phyloP scores from a whole-genome alignment of 2,113 vertebrate species.

The Echinops telfairi region DNA sequence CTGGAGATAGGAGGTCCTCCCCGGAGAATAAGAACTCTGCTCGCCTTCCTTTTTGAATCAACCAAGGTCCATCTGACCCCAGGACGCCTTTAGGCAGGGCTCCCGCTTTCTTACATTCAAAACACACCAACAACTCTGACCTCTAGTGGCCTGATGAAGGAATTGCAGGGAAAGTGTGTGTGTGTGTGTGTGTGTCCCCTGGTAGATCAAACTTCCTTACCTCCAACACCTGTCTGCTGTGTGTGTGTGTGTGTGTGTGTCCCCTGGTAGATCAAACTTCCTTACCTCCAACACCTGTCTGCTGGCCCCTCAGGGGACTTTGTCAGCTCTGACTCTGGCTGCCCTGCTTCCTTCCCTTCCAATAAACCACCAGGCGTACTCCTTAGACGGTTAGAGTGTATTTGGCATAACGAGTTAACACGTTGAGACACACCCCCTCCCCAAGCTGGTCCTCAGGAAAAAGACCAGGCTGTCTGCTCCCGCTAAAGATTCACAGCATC shows the following conservation, averaged over 20 bases:
- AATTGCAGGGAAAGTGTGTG: background rate
- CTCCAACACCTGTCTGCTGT: background rate
- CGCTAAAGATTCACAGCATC: too few relatives aligned
- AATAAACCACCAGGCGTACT: background rate
- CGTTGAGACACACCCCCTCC: too few relatives aligned
- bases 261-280: background rate
- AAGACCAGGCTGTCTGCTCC: too few relatives aligned
- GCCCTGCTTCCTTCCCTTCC: background rate
- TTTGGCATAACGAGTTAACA: background rate
- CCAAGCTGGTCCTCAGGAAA: too few relatives aligned
- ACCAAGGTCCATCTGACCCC: background rate
- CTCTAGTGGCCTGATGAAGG: background rate
- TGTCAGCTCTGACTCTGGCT: too few relatives aligned
- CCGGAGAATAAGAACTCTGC: accelerated
- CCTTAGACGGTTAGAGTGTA: background rate
- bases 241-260: too few relatives aligned
- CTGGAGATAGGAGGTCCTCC: background rate
- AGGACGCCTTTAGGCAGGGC: background rate
- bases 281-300: background rate
- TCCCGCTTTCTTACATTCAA: background rate
- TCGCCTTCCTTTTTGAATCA: background rate
- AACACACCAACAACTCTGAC: background rate
- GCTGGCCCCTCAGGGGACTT: background rate
- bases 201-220: background rate
- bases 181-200: too few relatives aligned